phyloP scores from a whole-genome alignment of 2,113 vertebrate genomes.

The Odobenus rosmarus region DNA sequence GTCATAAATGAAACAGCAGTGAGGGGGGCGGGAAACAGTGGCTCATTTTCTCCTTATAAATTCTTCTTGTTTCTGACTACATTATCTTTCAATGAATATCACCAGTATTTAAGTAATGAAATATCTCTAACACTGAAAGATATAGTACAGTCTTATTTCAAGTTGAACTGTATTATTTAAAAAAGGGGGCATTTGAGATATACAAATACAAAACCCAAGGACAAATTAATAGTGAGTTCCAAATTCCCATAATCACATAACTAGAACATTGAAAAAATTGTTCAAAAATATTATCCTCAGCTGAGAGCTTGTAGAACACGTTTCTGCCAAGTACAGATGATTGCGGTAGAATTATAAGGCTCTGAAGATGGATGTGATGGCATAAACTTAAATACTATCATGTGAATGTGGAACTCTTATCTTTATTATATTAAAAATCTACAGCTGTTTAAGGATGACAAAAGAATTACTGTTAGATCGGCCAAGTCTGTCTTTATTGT shows the following conservation, averaged over 20 bases:
- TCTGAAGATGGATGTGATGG: constrained; percentile 78
- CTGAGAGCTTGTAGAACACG: constrained; percentile 78
- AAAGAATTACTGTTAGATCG: constrained; percentile 73
- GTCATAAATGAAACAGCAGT: neutral
- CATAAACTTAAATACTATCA: constrained; percentile 69
- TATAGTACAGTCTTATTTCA: neutral
- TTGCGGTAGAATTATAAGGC: constrained; percentile 76
- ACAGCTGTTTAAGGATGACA: constrained; percentile 75
- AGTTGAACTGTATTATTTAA: constrained; percentile 78
- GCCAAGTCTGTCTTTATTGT: constrained; percentile 73
- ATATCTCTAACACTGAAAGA: neutral
- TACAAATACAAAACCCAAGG: constrained; percentile 73
- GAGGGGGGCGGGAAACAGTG: neutral
- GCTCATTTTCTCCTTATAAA: constrained; percentile 11
- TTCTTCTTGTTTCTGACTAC: neutral
- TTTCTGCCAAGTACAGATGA: constrained; percentile 81
- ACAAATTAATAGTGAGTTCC: constrained; percentile 79
- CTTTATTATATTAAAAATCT: constrained; percentile 80
- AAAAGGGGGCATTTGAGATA: constrained; percentile 75
- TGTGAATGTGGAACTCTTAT: constrained; percentile 75
- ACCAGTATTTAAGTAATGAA: constrained; percentile 3
- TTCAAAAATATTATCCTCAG: constrained; percentile 81
- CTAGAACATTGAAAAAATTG: constrained; percentile 79
- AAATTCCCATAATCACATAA: constrained; percentile 77
- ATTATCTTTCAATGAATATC: constrained; percentile 9